Evolutionary conservation across 2,113 vertebrate species (phyloP).

Genomic region (Hassar affinis): DNA sequence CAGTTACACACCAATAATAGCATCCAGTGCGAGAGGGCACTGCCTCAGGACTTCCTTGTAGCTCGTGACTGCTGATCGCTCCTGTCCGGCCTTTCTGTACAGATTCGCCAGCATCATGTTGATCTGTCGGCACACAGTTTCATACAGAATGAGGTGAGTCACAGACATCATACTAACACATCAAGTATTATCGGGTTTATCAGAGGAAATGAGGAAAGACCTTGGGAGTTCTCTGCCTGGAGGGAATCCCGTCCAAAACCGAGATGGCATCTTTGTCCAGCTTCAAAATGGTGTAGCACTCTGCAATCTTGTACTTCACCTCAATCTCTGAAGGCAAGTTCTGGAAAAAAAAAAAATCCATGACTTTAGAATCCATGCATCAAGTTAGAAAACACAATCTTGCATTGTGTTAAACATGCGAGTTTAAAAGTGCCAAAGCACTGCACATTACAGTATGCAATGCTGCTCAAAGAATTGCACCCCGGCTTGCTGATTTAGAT

Average conservation of each 20-base stretch:
- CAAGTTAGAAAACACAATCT: neutral
- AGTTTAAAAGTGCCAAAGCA: neutral
- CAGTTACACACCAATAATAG: conserved; percentile 83
- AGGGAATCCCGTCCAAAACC: conserved; percentile 94
- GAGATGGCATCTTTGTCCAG: conserved; percentile 97
- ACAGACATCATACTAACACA: neutral
- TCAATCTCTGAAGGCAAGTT: conserved; percentile 96
- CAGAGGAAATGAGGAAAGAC: conserved; percentile 58
- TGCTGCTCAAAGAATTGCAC: too few relatives aligned
- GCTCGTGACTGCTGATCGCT: conserved; percentile 94
- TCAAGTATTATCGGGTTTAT: neutral
- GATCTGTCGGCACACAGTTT: conserved; percentile 73
- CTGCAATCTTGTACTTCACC: conserved; percentile 98
- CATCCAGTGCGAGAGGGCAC: conserved; percentile 93
- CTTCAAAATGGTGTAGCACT: conserved; percentile 95
- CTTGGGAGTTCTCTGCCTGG: conserved; percentile 95
- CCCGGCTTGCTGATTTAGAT: too few relatives aligned
- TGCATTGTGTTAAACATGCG: neutral
- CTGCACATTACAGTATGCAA: neutral
- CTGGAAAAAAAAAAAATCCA: conserved; percentile 62
- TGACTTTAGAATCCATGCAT: neutral
- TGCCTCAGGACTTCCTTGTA: conserved; percentile 98
- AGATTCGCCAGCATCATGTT: conserved; percentile 98
- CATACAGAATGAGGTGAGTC: neutral
- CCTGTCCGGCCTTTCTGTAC: conserved; percentile 96